Percentiles rank a stretch among this genome's conserved stretches.
Evolutionary conservation across 2,113 vertebrate species (phyloP).

Genomic region (Burhinus bistriatus): DNA sequence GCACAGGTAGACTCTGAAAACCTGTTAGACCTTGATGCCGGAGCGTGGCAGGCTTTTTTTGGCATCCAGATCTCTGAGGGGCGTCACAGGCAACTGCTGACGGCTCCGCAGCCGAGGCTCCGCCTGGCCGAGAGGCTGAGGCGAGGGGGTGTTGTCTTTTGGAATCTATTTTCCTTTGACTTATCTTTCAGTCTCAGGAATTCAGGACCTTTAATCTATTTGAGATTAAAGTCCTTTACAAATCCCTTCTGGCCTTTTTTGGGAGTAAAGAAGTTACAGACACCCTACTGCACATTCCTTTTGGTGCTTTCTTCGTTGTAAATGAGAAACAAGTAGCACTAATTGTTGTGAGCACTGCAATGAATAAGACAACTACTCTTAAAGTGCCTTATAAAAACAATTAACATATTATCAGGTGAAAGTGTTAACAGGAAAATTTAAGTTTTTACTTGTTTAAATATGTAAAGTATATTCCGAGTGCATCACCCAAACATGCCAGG

Average conservation of each 20-base stretch:
- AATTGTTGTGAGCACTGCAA: slow-evolving; percentile 1
- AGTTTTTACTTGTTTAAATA: slow-evolving; percentile 20
- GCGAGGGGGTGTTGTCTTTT: slow-evolving; percentile 30
- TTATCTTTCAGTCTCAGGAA: slow-evolving; percentile 64
- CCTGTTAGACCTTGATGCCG: neutral
- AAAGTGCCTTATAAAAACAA: slow-evolving; percentile 32
- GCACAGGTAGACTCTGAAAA: neutral
- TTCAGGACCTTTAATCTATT: slow-evolving; percentile 63
- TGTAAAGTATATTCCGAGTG: neutral
- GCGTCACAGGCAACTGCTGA: neutral
- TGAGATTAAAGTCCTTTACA: slow-evolving; percentile 65
- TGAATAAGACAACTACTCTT: slow-evolving; percentile 4
- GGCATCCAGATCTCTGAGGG: neutral
- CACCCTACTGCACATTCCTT: slow-evolving; percentile 38
- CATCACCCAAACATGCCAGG: neutral
- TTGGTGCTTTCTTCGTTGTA: neutral
- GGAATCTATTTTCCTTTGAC: slow-evolving; percentile 58
- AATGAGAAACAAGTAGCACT: slow-evolving; percentile 25
- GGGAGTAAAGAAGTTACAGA: slow-evolving; percentile 46
- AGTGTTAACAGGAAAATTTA: neutral
- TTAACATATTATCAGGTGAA: slow-evolving; percentile 33
- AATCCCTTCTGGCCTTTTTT: slow-evolving; percentile 50
- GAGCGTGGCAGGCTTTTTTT: neutral
- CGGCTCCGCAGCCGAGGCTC: neutral
- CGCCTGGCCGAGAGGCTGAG: neutral